Evolutionary conservation across 2,888 invertebrate species (phyloP), one percentile per base, ranked within the genome.

Genomic region (Liposcelis brunnea): DNA sequence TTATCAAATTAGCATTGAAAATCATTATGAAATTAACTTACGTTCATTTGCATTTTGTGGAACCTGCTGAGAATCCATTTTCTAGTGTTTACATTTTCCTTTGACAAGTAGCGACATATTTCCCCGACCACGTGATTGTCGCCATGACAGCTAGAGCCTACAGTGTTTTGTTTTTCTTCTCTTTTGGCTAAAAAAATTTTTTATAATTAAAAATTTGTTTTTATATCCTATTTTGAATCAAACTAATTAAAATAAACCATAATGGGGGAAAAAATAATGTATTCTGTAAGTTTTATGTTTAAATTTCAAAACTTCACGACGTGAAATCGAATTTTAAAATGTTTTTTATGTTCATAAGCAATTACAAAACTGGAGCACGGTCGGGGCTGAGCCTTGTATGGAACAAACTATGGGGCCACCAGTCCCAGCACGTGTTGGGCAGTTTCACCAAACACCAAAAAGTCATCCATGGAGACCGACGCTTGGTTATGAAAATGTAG

Each of bases 381-480:
- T 72, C 48, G 67, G 67, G 36, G 70, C 72, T 8, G 67, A 69
- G 47, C 71, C 75, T 12, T 72, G 71, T 52, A 75, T 80, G 67
- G 79, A 80, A 52, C 72, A 73, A 12, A 68, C 73, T 18, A 69
- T 73, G 1, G 71, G 75, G 1, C 70, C 77, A 14, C 66, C 70
- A 45, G 64, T 73, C 49, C 77, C 80, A 10, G 66, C 74, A 2
- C 70, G 77, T 54, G 70, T 78, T 31, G 79, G 77, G 34, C 71
- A 75, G 55, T 78, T 77, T 54, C 79, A 77, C 60, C 74, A 80
- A 63, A 74, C 80, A 1, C 76, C 80, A 1, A 71, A 75, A 51
- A 77, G 77, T 47, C 81, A 82, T 61, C 80, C 82, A 14, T 84
- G 84, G 84, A 67, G 81, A 48, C 80, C 83, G 18, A 80, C 79